A percentile compares a stretch with the other conserved stretches of the same genome.
phyloP scores from a whole-genome alignment of 2,113 vertebrate species.

The Cepphus grylle region DNA sequence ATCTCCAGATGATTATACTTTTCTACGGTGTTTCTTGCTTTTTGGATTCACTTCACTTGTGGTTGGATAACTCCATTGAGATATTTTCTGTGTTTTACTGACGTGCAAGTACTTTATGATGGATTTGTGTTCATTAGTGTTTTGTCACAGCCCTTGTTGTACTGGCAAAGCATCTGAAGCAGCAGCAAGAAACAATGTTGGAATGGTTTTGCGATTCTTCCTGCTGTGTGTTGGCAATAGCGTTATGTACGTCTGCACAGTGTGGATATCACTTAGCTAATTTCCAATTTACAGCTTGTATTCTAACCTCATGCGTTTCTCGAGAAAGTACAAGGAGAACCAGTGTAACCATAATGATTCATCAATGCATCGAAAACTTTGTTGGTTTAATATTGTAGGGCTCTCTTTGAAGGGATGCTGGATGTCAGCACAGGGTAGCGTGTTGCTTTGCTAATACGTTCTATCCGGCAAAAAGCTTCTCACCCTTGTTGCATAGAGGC shows the following conservation, averaged over 20 bases:
- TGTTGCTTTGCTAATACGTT: neutral
- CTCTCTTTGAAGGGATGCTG: neutral
- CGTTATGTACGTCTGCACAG: neutral
- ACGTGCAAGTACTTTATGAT: neutral
- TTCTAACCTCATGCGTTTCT: neutral
- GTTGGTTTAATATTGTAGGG: neutral
- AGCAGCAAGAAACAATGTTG: neutral
- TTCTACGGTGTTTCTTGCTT: neutral
- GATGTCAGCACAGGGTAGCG: neutral
- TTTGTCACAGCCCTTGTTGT: neutral
- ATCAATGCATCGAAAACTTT: neutral
- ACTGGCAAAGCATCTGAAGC: neutral
- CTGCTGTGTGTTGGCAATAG: neutral
- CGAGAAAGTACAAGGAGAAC: neutral
- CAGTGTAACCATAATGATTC: neutral
- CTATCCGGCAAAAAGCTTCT: neutral
- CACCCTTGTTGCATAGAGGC: neutral
- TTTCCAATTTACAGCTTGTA: neutral
- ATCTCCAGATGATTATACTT: neutral
- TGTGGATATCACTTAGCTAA: neutral
- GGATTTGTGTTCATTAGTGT: neutral
- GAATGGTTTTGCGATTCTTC: neutral
- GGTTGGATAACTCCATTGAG: neutral
- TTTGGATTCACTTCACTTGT: neutral
- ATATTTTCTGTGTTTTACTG: neutral